phyloP scores from a whole-genome alignment of 1,140 invertebrate genomes.

The Drosophila takahashii region DNA sequence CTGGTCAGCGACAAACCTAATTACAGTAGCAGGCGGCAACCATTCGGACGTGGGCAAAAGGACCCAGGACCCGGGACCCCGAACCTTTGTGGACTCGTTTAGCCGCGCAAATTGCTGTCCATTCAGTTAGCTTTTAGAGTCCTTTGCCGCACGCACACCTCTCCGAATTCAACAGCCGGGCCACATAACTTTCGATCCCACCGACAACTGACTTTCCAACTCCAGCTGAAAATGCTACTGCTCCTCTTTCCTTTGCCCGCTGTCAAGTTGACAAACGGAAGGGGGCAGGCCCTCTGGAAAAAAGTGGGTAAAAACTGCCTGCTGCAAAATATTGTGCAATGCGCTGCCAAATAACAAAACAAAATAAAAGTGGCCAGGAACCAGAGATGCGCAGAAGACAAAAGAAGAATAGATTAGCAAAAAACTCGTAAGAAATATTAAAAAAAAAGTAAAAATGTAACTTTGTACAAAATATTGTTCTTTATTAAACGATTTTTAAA shows the following conservation, averaged over 20 bases:
- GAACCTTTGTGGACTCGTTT: conserved; percentile 72
- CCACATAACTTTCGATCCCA: conserved; percentile 61
- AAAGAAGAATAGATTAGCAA: neutral
- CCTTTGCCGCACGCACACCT: conserved; percentile 36
- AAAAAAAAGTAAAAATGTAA: too few species aligned
- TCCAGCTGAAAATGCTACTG: conserved; percentile 19
- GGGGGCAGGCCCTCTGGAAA: neutral
- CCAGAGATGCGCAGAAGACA: neutral
- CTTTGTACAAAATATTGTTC: too few species aligned
- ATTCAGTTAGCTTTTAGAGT: conserved; percentile 66
- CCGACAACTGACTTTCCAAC: conserved; percentile 76
- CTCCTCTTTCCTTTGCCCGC: conserved; percentile 15
- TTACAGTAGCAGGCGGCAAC: conserved; percentile 64
- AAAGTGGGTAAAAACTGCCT: conserved; percentile 42
- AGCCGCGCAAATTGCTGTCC: conserved; percentile 76
- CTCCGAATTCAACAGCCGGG: conserved; percentile 7
- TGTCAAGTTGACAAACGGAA: conserved; percentile 69
- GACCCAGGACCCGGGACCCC: neutral
- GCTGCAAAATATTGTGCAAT: conserved; percentile 71
- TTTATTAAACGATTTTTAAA: too few species aligned
- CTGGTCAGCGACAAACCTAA: conserved; percentile 72
- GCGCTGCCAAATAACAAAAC: conserved; percentile 71
- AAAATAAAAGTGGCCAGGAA: conserved; percentile 33
- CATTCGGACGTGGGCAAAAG: neutral
- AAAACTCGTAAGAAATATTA: neutral